Base-by-base conservation (phyloP, 2,113 vertebrate genomes). In the Notarius quadriscutis region DNA sequence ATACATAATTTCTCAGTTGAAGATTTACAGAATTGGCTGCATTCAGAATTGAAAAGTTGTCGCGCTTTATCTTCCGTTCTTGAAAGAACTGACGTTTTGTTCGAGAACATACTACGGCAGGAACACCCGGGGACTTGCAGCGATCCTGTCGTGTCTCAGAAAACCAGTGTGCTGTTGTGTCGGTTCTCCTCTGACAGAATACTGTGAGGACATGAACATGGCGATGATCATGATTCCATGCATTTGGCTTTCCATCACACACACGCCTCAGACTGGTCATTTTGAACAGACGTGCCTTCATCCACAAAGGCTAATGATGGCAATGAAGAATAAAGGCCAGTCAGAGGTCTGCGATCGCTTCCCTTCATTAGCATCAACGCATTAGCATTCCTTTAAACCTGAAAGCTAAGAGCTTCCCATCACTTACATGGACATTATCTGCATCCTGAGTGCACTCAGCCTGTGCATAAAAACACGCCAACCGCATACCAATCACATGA, bases 111-210 rank as follows among this genome's bases (percentile, higher is more conserved):
- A 6, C 15, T 5, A 58, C 57, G 4, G 57, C 57, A 58, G 58
- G 58, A 65, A 30, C 84, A 69, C 15, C 55, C 22, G 9, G 51
- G 27, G 75, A 69, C 62, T 22, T 27, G 11, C 67, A 48, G n/a
- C 4, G 53, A 41, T 50, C 30, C 41, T 41, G n/a, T 71, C 62
- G 41, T 57, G 62, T 30, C 55, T 34, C 83, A 71, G n/a, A 86
- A 85, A 87, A 67, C 51, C 53, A 55, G 48, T 74, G 74, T 75
- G 78, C 57, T 89, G 86, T 87, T 77, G 5, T 50, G 79, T 86
- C 67, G 74, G 75, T 81, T 74, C 74, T 81, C 84, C 81, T 34
- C 81, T 86, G 81, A 88, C 75, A 84, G 85, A 86, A 88, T 60
- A 51, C 20, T 60, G 72, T 60, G 75, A 88, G 69, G 67, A 75